Base-by-base conservation (phyloP, 2,888 invertebrate species). In the Marronus borbonicus region DNA sequence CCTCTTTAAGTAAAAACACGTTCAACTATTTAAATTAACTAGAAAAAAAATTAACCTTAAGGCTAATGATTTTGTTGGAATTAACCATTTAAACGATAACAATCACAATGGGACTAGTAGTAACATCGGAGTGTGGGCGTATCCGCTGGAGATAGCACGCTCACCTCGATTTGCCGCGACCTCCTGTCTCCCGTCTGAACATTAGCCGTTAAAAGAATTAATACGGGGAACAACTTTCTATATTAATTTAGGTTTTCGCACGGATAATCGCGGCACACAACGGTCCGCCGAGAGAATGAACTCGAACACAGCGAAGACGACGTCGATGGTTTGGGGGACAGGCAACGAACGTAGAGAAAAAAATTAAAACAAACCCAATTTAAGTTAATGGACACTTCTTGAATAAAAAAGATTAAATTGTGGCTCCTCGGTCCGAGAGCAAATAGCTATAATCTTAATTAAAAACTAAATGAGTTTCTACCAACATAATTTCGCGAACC, bases 361-460 rank as follows among this genome's bases (percentile, higher is more conserved):
- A 78, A 76, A 69, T 66, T 79, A 79, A 79, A 79, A 79, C 79
- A 79, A 79, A 79, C 76, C 79, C 79, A 79, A 79, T 79, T 79
- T 79, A 79, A 79, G 77, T 79, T 79, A 79, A 79, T 79, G 79
- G 79, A 79, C 76, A 79, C 79, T 79, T 77, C 76, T 77, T 76
- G 79, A 77, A 77, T 77, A 78, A 80, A 81, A 81, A 80, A 83
- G 82, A 83, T 82, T 82, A 84, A 83, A 83, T 81, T 80, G 83
- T 81, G 81, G 81, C 82, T 80, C 79, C 82, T 80, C 79, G 80
- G 81, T 81, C 82, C 83, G 82, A 83, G 82, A 82, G 83, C 83
- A 83, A 84, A 83, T 84, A 84, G 83, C 82, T 82, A 83, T 83
- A 84, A 84, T 84, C 83, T 84, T 84, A 84, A 84, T 84, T 84